Percentiles rank a stretch among this genome's conserved stretches.
phyloP scores from a whole-genome alignment of 2,888 invertebrate species.

The Sphaerophoria taeniata region DNA sequence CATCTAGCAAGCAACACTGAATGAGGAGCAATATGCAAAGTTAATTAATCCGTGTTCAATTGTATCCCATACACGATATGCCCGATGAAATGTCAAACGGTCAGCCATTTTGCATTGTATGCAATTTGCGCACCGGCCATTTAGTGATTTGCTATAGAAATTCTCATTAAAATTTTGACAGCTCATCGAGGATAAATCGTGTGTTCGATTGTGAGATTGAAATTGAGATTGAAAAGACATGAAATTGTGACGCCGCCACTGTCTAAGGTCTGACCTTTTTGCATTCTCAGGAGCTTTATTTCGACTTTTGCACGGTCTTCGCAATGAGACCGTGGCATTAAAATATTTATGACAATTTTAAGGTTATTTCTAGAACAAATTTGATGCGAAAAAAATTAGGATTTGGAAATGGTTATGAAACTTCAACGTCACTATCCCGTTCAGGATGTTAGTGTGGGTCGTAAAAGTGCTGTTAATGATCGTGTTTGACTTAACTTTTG shows the following conservation, averaged over 20 bases:
- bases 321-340: constrained; percentile 5
- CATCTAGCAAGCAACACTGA: constrained; percentile 24
- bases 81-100: constrained; percentile 69
- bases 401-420: constrained; percentile 44
- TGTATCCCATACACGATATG: constrained; percentile 19
- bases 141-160: constrained; percentile 17
- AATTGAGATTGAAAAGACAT: constrained; percentile 62
- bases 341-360: constrained; percentile 6
- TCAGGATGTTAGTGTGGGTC: constrained; percentile 44
- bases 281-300: constrained; percentile 21
- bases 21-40: constrained; percentile 68
- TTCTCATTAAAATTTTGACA: constrained; percentile 73
- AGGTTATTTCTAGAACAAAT: background rate
- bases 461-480: constrained; percentile 48
- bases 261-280: constrained; percentile 49
- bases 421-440: constrained; percentile 38
- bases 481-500: constrained; percentile 53
- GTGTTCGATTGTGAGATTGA: constrained; percentile 24
- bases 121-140: background rate
- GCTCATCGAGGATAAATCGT: constrained; percentile 71
- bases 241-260: background rate
- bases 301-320: constrained; percentile 17
- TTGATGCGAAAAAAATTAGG: constrained; percentile 20
- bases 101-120: constrained; percentile 35
- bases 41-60: constrained; percentile 63